A percentile compares a stretch with the other conserved stretches of the same genome.
phyloP scores from a whole-genome alignment of 2,113 vertebrate species.

The Puma concolor region DNA sequence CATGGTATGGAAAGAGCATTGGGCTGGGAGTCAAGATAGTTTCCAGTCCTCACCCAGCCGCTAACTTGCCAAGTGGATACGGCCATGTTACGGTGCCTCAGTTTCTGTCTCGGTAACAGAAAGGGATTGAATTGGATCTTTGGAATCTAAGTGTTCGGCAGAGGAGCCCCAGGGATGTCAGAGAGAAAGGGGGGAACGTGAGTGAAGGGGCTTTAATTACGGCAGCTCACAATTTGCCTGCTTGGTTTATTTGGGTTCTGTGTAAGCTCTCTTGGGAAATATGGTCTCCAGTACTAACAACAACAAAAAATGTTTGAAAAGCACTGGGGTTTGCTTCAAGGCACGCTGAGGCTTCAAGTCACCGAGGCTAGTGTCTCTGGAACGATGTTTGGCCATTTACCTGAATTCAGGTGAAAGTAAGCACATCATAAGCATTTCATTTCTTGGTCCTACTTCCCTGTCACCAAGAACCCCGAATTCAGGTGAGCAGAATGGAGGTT shows the following conservation, averaged over 20 bases:
- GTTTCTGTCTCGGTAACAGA: neutral
- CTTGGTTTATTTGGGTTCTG: neutral
- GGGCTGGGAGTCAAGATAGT: neutral
- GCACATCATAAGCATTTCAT: neutral
- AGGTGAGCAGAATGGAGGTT: slow-evolving; percentile 56
- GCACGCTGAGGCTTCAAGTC: neutral
- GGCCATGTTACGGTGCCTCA: fast-evolving
- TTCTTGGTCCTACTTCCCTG: neutral
- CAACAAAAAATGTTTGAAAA: neutral
- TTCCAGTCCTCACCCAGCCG: neutral
- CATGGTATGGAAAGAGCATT: neutral
- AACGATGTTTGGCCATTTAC: neutral
- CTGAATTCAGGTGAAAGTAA: neutral
- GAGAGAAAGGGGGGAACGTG: neutral
- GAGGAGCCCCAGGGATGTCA: neutral
- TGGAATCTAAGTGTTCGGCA: neutral
- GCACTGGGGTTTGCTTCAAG: neutral
- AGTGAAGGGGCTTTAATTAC: neutral
- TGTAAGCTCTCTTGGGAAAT: neutral
- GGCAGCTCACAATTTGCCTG: neutral
- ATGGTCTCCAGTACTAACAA: neutral
- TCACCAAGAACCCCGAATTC: slow-evolving; percentile 13
- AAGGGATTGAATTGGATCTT: neutral
- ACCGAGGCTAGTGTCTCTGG: neutral
- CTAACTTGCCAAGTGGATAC: neutral